phyloP scores from a whole-genome alignment of 2,113 vertebrate genomes.

The Sialia sialis region DNA sequence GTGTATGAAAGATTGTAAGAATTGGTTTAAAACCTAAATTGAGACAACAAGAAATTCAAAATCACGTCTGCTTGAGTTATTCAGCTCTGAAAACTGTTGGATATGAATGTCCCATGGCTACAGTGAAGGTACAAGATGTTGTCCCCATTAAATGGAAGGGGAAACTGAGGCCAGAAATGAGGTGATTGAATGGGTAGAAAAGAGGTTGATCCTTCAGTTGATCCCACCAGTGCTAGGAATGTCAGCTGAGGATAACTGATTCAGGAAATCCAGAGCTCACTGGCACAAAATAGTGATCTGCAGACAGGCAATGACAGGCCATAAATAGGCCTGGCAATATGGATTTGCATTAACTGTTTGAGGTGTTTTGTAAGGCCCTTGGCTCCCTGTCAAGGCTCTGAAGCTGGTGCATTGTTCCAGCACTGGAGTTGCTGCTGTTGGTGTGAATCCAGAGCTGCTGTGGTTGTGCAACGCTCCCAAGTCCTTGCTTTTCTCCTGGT shows the following conservation, averaged over 20 bases:
- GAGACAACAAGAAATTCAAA: neutral
- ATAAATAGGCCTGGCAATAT: constrained; percentile 1
- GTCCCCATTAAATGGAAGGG: neutral
- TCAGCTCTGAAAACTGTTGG: neutral
- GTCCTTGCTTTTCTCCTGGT: neutral
- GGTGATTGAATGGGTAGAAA: neutral
- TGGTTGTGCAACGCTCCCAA: neutral
- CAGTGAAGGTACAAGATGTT: neutral
- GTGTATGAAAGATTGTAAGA: neutral
- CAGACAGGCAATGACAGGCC: constrained; percentile 49
- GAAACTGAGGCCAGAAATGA: neutral
- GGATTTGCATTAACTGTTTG: constrained; percentile 22
- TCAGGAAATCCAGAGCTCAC: neutral
- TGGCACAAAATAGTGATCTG: neutral
- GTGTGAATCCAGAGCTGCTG: constrained; percentile 12
- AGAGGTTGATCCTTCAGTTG: neutral
- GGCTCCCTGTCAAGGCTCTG: neutral
- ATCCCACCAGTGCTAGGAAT: neutral
- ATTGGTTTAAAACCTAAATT: neutral
- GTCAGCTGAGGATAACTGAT: neutral
- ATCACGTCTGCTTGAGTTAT: neutral
- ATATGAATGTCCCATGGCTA: neutral
- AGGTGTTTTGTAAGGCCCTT: constrained; percentile 45
- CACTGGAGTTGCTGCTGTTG: neutral
- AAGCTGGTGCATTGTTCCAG: constrained; percentile 19